A percentile compares a stretch with the other conserved stretches of the same genome.
Evolutionary conservation across 2,797 vertebrate genomes (phyloP).

Genomic region (Semaprochilodus insignis): DNA sequence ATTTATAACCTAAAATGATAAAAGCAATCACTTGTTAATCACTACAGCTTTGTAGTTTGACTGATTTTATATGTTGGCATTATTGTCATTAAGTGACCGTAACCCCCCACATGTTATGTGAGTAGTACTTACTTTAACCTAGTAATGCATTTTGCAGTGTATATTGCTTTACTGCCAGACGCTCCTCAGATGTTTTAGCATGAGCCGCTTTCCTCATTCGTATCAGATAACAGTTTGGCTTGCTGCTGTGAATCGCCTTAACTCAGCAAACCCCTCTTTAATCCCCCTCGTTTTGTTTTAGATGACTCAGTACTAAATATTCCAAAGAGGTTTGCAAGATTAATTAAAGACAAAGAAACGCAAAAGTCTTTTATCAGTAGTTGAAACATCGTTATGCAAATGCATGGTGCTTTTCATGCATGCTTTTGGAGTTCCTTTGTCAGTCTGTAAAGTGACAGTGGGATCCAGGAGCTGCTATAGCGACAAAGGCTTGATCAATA

Average conservation of each 20-base stretch:
- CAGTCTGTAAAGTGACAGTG: conserved; percentile 9
- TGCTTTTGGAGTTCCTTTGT: neutral
- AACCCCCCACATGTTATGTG: neutral
- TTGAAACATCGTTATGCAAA: neutral
- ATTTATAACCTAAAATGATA: too few relatives aligned
- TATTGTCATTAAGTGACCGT: neutral
- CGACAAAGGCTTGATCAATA: neutral
- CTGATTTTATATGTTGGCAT: too few relatives aligned
- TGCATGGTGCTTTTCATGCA: neutral
- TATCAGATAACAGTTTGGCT: conserved; percentile 2
- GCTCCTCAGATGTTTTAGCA: neutral
- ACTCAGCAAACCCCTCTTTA: conserved; percentile 1
- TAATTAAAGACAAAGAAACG: conserved; percentile 15
- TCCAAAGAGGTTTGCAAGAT: neutral
- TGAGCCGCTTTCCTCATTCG: neutral
- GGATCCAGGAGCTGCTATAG: neutral
- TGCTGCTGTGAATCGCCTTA: neutral
- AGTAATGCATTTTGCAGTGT: neutral
- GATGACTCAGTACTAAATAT: conserved; percentile 16
- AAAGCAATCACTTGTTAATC: too few relatives aligned
- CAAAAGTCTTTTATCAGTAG: neutral
- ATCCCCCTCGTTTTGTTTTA: neutral
- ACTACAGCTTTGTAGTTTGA: too few relatives aligned
- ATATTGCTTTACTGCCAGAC: neutral
- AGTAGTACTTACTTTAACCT: neutral